Evolutionary conservation across 2,113 vertebrate species (phyloP).

Genomic region (Bambusicola thoracicus): DNA sequence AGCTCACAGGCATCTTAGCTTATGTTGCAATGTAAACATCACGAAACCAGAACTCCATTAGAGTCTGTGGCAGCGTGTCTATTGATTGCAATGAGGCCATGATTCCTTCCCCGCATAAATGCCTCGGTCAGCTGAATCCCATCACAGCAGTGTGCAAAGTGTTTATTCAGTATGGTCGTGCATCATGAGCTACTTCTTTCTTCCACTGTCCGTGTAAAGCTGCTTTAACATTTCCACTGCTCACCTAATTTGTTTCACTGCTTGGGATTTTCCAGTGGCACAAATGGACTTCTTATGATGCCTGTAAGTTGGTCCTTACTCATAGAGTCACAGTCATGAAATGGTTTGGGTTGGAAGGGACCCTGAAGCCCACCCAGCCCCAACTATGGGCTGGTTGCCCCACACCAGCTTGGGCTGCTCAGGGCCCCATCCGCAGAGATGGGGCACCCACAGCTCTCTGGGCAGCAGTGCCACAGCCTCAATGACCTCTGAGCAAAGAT

Average conservation of each 20-base stretch:
- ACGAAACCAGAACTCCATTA: constrained; percentile 13
- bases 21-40: constrained; percentile 41
- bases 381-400: no score
- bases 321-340: no score
- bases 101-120: constrained; percentile 18
- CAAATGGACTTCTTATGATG: background rate
- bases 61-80: background rate
- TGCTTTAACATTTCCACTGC: background rate
- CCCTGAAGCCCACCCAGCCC: no score
- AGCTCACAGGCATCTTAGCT: constrained; percentile 54
- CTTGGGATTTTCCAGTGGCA: background rate
- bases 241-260: background rate
- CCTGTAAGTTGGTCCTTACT: background rate
- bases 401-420: no score
- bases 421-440: no score
- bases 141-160: background rate
- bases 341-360: no score
- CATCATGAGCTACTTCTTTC: background rate
- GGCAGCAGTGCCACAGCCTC: no score
- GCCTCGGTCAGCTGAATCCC: constrained; percentile 40
- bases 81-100: constrained; percentile 12
- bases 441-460: no score
- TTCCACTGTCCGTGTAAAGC: background rate
- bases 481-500: no score
- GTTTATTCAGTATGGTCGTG: constrained; percentile 9